Evolutionary conservation across 2,888 invertebrate genomes (phyloP), one percentile per base, ranked within the genome.

Genomic region (Nasonia oneida): DNA sequence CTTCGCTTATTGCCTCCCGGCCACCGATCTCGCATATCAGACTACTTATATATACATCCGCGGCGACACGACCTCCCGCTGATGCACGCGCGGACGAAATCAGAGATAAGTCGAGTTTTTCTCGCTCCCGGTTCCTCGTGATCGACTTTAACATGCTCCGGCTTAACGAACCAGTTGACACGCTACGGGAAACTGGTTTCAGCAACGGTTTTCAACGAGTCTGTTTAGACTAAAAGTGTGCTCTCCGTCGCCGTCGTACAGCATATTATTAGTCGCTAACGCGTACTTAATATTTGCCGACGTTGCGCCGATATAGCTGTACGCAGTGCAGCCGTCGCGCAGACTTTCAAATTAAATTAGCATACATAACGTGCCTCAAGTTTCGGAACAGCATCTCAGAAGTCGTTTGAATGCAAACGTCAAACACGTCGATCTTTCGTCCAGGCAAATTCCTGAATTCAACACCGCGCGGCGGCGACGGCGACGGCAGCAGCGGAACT

Each of bases 401-500:
- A 71, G 77, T 71, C 70, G 77, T 77, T 81, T 73, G 77, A 83
- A 83, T 83, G 76, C 83, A 83, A 71, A 78, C 71, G 83, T 85
- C 85, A 78, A 83, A 77, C 74, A 77, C 76, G 81, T 85, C 83
- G 80, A 87, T 85, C 85, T 85, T 83, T 80, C 80, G 82, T 81
- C 86, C 77, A 42, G 47, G 61, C 57, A 23, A 87, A 83, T 83
- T 81, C 50, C 78, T 64, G 79, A 83, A 81, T 81, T 79, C 76
- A 61, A n/a, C 57, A n/a, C n/a, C 18, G 37, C 37, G 29, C 29
- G 29, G 29, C 29, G 29, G 18, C 57, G 57, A 2, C 57, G 57
- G 57, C 57, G 14, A 33, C 18, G 33, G 3, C 61, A 29, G 8
- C 71, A 10, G 89, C 89, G 89, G 89, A 91, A 91, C 91, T 91